phyloP scores from a whole-genome alignment of 2,888 invertebrate species.

The Criorhina ranunculi region DNA sequence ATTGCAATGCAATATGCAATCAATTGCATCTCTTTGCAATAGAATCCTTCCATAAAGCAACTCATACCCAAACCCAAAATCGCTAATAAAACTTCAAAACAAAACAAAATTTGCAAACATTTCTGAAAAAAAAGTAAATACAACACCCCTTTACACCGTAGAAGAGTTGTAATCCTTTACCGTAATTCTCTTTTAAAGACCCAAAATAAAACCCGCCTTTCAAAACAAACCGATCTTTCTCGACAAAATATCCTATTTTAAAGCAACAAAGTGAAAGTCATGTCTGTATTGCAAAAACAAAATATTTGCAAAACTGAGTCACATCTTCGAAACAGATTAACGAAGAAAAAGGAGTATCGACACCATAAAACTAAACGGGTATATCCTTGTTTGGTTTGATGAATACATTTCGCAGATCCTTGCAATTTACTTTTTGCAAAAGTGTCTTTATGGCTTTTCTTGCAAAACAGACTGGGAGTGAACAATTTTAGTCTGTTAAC shows the following conservation, averaged over 20 bases:
- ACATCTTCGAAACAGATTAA: not conserved
- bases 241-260: conserved; percentile 8
- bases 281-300: conserved; percentile 30
- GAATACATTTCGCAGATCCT: conserved; percentile 27
- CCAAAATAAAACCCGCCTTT: conserved; percentile 84
- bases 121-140: conserved; percentile 45
- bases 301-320: conserved; percentile 65
- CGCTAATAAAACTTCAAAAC: conserved; percentile 13
- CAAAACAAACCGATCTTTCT: conserved; percentile 48
- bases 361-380: conserved; percentile 62
- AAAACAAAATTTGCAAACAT: conserved; percentile 44
- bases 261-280: conserved; percentile 15
- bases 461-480: conserved; percentile 17
- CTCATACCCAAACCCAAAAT: not conserved
- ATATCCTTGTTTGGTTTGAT: conserved; percentile 21
- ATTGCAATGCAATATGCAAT: conserved; percentile 1
- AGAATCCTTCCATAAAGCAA: conserved; percentile 6
- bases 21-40: conserved; percentile 3
- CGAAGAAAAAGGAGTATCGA: conserved; percentile 16
- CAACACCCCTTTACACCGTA: conserved; percentile 65
- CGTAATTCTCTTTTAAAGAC: conserved; percentile 84
- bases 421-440: conserved; percentile 17
- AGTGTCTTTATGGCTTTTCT: conserved; percentile 30
- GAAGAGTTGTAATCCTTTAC: conserved; percentile 82
- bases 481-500: conserved; percentile 40